Conservation (phyloP, 2,888 invertebrate species). For the Sympetrum striolatum region DNA sequence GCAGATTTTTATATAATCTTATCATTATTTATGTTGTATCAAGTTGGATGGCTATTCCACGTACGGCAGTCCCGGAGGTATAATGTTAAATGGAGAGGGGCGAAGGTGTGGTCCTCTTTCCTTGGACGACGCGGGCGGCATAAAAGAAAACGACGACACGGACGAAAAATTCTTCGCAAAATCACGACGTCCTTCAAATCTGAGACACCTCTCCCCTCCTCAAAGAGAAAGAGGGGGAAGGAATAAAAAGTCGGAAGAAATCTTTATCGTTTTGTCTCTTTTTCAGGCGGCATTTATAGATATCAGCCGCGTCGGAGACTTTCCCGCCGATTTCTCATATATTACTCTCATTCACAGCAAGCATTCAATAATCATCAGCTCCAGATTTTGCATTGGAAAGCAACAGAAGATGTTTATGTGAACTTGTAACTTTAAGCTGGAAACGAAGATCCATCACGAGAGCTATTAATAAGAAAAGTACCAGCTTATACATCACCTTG, state of each 20-base stretch:
- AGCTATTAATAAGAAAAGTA: too few relatives aligned
- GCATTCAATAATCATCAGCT: not conserved
- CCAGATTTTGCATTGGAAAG: too few relatives aligned
- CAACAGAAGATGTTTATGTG: too few relatives aligned
- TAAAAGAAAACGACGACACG: not conserved
- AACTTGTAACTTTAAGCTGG: too few relatives aligned
- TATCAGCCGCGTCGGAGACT: too few relatives aligned
- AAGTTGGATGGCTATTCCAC: too few relatives aligned
- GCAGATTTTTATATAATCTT: too few relatives aligned
- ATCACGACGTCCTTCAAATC: not conserved
- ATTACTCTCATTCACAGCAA: not conserved
- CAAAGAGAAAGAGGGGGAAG: not conserved
- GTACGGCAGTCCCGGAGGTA: too few relatives aligned
- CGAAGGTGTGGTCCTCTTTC: not conserved
- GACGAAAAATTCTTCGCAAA: not conserved
- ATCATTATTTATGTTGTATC: too few relatives aligned
- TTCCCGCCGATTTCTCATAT: not conserved
- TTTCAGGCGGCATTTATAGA: not conserved
- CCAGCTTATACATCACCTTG: too few relatives aligned
- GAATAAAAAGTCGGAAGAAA: not conserved
- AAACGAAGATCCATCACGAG: too few relatives aligned
- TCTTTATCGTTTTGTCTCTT: not conserved
- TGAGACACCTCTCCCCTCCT: not conserved
- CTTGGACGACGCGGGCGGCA: not conserved
- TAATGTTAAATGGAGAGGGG: not conserved